phyloP scores from a whole-genome alignment of 2,797 vertebrate species.

The Microchirus variegatus region DNA sequence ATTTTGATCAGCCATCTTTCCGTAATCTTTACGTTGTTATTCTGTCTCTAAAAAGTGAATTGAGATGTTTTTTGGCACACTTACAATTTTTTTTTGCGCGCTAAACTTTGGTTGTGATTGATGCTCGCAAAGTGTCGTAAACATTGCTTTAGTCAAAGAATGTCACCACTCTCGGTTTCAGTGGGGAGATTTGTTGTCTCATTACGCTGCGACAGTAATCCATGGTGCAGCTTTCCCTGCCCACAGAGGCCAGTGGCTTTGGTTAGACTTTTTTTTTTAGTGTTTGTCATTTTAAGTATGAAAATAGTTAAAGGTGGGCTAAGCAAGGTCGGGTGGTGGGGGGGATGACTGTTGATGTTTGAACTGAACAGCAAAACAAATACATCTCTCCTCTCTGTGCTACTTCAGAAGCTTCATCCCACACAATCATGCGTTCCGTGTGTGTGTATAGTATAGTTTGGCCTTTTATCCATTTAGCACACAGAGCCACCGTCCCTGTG shows the following conservation, averaged over 20 bases:
- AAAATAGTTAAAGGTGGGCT: neutral
- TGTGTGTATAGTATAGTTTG: neutral
- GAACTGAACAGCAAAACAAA: neutral
- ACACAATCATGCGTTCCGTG: neutral
- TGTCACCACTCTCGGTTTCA: conserved; percentile 4
- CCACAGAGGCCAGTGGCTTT: neutral
- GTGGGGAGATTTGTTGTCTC: neutral
- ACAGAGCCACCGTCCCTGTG: neutral
- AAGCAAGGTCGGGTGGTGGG: no score
- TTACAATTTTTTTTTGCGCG: neutral
- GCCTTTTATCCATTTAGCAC: neutral
- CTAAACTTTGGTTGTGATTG: neutral
- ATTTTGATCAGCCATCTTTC: neutral
- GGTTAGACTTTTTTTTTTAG: neutral
- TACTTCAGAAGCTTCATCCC: neutral
- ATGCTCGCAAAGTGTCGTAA: neutral
- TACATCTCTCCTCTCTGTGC: neutral
- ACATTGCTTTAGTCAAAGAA: conserved; percentile 7
- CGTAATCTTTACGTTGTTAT: neutral
- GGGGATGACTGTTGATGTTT: neutral
- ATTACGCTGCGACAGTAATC: conserved; percentile 18
- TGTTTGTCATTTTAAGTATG: conserved; percentile 11
- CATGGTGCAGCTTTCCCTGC: conserved; percentile 8
- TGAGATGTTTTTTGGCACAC: neutral
- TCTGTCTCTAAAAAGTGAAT: neutral